Base-by-base conservation (phyloP, 2,888 invertebrate species). In the Drosophila quinaria region DNA sequence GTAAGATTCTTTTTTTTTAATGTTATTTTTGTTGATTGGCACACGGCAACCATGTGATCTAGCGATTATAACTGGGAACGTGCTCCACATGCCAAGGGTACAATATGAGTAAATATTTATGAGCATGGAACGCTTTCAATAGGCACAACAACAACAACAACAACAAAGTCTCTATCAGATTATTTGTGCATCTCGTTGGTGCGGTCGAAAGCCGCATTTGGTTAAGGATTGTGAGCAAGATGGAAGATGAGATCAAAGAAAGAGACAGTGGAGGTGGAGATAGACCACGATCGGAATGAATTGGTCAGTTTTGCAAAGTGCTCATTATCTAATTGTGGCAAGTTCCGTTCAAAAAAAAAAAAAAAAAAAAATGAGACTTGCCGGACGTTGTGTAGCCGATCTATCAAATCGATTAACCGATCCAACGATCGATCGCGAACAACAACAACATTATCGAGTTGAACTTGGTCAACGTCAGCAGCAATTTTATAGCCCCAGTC, bases 311-410 rank as follows among this genome's bases (percentile, higher is more conserved):
- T 33, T 33, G 19, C 17, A 35, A 76, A 72, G 58, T 70, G 73
- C 70, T 89, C 73, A 84, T 87, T 87, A 87, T 87, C 85, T 84
- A 85, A 89, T 81, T 87, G 74, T 79, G 80, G 67, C 41, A 62
- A 73, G 80, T 80, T 80, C 67, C 80, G 75, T 70, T 74, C 39
- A 15, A 39, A n/a, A 29, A 29, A 8, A 8, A 29, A 29, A 25
- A 2, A 2, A 22, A 3, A 4, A 2, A 22, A 22, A 22, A 22
- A 22, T 50, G 19, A 22, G 22, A 42, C 22, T 35, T 13, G 35
- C 50, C 71, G 73, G 73, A 72, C 71, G 73, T 65, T 59, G 35
- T 58, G 39, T 56, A 4, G 39, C 25, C 61, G 61, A 61, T 59
- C 49, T 46, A 37, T 42, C 44, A 37, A 52, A 15, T 35, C 52